phyloP scores from a whole-genome alignment of 2,888 invertebrate genomes.

The Rhimphoctona megacephalus region DNA sequence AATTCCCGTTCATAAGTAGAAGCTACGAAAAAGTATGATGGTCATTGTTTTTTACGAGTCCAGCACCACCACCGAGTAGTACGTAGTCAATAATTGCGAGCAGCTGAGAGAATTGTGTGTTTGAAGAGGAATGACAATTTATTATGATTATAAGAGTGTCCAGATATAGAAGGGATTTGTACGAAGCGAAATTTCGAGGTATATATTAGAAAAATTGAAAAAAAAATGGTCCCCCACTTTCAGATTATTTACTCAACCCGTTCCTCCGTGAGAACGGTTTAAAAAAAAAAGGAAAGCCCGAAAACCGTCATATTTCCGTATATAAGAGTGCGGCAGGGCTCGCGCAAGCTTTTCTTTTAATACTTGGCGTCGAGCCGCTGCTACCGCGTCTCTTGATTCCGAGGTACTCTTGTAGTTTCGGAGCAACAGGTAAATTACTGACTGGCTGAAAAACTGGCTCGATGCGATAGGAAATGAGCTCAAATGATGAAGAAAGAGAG shows the following conservation, averaged over 20 bases:
- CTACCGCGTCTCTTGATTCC: no score
- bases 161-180: not conserved
- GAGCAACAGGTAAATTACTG: no score
- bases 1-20: not conserved
- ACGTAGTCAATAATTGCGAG: constrained; percentile 30
- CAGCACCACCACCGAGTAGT: no score
- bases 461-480: constrained; percentile 50
- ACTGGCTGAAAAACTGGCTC: not conserved
- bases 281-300: no score
- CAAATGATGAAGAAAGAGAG: constrained; percentile 33
- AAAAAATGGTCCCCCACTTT: no score
- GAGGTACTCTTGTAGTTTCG: not conserved
- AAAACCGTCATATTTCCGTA: no score
- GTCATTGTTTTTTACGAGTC: not conserved
- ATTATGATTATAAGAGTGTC: constrained; percentile 44
- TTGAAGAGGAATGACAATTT: constrained; percentile 47
- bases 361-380: no score
- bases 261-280: no score
- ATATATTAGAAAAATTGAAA: no score
- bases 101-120: constrained; percentile 1
- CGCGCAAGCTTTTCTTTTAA: no score
- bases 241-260: no score
- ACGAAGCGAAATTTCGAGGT: not conserved
- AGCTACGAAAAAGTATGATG: not conserved
- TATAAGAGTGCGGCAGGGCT: no score